A percentile compares a stretch with the other conserved stretches of the same genome.
phyloP scores from a whole-genome alignment of 2,113 vertebrate genomes.

The Varanus salvator region DNA sequence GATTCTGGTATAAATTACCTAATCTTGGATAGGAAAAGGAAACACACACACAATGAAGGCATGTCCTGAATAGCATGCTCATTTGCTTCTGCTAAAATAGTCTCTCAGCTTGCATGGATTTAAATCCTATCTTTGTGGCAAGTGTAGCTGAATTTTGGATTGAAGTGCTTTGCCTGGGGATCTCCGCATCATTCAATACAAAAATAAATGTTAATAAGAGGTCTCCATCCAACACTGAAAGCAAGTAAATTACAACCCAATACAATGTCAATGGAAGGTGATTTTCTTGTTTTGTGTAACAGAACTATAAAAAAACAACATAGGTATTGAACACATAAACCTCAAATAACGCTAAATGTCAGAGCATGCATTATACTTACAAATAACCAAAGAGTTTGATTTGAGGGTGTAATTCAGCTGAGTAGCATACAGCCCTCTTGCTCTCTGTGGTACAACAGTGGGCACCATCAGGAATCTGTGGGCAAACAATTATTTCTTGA shows the following conservation, averaged over 20 bases:
- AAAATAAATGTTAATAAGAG: conserved; percentile 36
- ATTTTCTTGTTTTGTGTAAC: conserved; percentile 31
- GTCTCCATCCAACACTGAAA: conserved; percentile 28
- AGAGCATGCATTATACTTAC: background rate
- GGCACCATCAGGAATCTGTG: conserved; percentile 20
- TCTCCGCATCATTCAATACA: conserved; percentile 28
- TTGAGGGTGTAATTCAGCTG: conserved; percentile 1
- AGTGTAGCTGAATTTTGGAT: conserved; percentile 1
- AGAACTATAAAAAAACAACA: background rate
- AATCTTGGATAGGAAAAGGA: background rate
- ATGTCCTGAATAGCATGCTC: background rate
- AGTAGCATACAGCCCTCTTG: background rate
- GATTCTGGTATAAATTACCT: background rate
- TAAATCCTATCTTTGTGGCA: background rate
- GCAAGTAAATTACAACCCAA: conserved; percentile 39
- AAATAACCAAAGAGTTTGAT: conserved; percentile 31
- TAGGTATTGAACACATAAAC: conserved; percentile 31
- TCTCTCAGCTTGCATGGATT: background rate
- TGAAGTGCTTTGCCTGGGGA: conserved; percentile 33
- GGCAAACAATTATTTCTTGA: conserved; percentile 54
- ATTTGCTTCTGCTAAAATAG: conserved; percentile 1
- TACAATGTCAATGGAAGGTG: conserved; percentile 18
- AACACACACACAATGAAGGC: background rate
- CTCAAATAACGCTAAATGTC: conserved; percentile 14
- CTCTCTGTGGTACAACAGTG: background rate